These are phyloP conservation scores for Nephrocerus scutellatus DNA, from an alignment of 2,888 invertebrate genomes.

Conservation along the genomic window DNA sequence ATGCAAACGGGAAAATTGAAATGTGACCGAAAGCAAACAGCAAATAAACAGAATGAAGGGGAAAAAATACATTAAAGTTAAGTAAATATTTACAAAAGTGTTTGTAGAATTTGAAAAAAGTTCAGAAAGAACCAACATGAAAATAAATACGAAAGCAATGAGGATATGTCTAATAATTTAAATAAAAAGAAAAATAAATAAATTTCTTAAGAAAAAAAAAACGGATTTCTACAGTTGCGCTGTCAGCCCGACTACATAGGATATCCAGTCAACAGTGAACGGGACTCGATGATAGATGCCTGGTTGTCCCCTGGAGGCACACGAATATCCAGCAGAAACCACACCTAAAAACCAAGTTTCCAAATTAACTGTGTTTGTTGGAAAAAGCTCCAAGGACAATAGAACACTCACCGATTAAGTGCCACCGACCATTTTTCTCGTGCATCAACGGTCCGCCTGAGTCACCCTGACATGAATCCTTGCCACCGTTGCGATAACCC, in stretches of 20 bases:
- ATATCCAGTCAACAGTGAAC: constrained; percentile 90
- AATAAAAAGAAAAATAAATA: too few species aligned
- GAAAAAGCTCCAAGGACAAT: neutral
- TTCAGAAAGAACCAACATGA: too few species aligned
- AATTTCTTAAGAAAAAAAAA: too few species aligned
- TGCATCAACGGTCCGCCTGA: constrained; percentile 83
- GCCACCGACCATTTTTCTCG: constrained; percentile 81
- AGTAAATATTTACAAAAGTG: too few species aligned
- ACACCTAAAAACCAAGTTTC: constrained; percentile 62
- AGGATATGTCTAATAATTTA: too few species aligned
- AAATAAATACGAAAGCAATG: too few species aligned
- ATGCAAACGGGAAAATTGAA: too few species aligned
- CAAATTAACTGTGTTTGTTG: too few species aligned
- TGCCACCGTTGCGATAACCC: constrained; percentile 79
- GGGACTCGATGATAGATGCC: constrained; percentile 91
- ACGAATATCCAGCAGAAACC: constrained; percentile 90
- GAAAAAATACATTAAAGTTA: too few species aligned
- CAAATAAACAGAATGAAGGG: too few species aligned
- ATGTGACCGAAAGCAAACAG: too few species aligned
- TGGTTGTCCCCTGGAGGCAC: constrained; percentile 87
- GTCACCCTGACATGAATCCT: constrained; percentile 57
- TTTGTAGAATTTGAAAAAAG: too few species aligned
- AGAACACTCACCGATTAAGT: constrained; percentile 56
- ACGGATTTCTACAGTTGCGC: constrained; percentile 35
- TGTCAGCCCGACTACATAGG: constrained; percentile 52